Evolutionary conservation across 2,888 invertebrate genomes (phyloP).

Genomic region (Mesopsocus fuscifrons): DNA sequence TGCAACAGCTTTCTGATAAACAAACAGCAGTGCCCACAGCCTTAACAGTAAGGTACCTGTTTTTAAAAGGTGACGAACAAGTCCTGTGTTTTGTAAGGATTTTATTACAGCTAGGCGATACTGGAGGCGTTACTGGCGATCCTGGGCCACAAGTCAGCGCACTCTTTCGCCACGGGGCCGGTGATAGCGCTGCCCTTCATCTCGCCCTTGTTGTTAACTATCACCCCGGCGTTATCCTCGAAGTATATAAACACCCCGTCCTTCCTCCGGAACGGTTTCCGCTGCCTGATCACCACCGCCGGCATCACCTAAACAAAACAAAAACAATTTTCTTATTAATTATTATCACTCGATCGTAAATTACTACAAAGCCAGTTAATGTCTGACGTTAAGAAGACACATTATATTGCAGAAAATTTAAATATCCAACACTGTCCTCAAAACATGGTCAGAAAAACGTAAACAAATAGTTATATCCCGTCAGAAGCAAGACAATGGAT

Average conservation of each 20-base stretch:
- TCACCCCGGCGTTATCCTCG: conserved; percentile 98
- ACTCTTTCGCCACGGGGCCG: conserved; percentile 98
- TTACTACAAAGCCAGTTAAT: conserved; percentile 10
- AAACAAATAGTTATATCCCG: too few species aligned
- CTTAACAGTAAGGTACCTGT: too few species aligned
- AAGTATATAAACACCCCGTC: conserved; percentile 98
- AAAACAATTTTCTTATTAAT: background rate
- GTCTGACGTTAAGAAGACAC: too few species aligned
- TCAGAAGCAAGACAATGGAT: too few species aligned
- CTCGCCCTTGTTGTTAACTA: conserved; percentile 99
- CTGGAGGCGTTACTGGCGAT: conserved; percentile 99
- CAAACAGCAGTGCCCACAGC: too few species aligned
- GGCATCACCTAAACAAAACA: conserved; percentile 67
- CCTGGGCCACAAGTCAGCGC: conserved; percentile 99
- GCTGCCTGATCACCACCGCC: conserved; percentile 94
- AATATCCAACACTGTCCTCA: too few species aligned
- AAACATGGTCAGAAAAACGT: too few species aligned
- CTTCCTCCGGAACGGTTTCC: conserved; percentile 97
- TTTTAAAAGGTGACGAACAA: too few species aligned
- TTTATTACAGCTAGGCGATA: conserved; percentile 86
- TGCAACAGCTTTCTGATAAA: too few species aligned
- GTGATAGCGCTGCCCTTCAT: conserved; percentile 99
- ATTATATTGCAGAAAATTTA: too few species aligned
- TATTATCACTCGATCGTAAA: too few species aligned
- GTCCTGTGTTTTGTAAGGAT: too few species aligned